Conservation (phyloP, 2,113 vertebrate species). For the Notothenia rossii region DNA sequence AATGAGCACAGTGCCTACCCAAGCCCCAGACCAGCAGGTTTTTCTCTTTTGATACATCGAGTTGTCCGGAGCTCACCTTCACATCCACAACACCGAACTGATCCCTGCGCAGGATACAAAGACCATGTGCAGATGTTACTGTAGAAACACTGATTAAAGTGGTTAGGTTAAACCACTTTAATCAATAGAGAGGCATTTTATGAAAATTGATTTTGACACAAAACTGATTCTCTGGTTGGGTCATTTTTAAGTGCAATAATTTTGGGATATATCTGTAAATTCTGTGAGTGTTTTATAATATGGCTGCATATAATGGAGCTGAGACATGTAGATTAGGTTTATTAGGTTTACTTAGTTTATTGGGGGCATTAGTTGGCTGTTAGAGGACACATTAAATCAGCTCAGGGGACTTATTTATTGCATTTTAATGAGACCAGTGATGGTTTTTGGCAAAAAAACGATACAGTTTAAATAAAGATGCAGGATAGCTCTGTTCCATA, state of each 20-base stretch:
- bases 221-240: background rate
- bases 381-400: background rate
- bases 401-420: background rate
- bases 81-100: constrained; percentile 87
- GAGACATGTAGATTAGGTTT: background rate
- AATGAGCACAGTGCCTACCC: constrained; percentile 80
- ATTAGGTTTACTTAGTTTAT: background rate
- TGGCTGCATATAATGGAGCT: background rate
- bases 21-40: constrained; percentile 91
- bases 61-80: constrained; percentile 90
- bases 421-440: background rate
- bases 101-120: constrained; percentile 78
- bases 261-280: background rate
- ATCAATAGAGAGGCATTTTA: background rate
- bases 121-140: background rate
- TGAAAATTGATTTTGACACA: background rate
- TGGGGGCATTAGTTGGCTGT: background rate
- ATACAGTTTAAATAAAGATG: background rate
- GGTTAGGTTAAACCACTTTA: background rate
- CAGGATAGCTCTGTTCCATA: background rate
- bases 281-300: background rate
- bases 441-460: background rate
- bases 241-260: background rate
- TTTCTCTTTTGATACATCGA: constrained; percentile 92
- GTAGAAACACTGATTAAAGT: background rate